A percentile compares a stretch with the other conserved stretches of the same genome.
These are phyloP conservation scores for Hemaris fuciformis DNA, from an alignment of 2,888 invertebrate genomes.

Conservation along the genomic window DNA sequence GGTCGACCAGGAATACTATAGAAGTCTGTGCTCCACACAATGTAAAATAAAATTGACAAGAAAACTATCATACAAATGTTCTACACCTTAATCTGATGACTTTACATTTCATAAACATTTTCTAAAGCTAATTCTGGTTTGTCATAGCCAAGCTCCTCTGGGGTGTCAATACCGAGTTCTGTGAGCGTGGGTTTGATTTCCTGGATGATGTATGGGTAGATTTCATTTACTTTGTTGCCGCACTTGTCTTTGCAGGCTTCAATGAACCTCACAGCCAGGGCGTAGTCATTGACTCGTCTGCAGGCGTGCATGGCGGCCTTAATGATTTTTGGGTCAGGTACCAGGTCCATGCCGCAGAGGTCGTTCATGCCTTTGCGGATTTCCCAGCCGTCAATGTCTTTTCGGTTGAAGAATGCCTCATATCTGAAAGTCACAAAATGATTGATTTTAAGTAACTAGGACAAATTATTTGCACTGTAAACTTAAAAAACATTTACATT, in stretches of 20 bases:
- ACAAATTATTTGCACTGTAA: conserved; percentile 12
- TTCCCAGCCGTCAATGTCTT: conserved; percentile 97
- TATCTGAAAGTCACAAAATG: conserved; percentile 75
- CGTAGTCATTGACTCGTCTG: conserved; percentile 95
- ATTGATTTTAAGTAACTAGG: conserved; percentile 14
- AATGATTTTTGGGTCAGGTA: conserved; percentile 95
- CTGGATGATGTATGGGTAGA: conserved; percentile 93
- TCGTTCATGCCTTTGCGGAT: conserved; percentile 95
- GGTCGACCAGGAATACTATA: conserved; percentile 49
- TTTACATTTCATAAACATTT: conserved; percentile 86
- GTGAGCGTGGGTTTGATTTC: conserved; percentile 95
- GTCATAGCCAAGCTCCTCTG: conserved; percentile 97
- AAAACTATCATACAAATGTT: conserved; percentile 74
- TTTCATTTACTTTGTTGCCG: conserved; percentile 86
- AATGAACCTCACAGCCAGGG: conserved; percentile 94
- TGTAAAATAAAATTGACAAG: conserved; percentile 64
- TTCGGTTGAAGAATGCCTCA: conserved; percentile 91
- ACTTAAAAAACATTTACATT: too few species aligned
- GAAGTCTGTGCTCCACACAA: conserved; percentile 51
- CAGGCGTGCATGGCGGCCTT: conserved; percentile 94
- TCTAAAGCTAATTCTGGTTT: conserved; percentile 96
- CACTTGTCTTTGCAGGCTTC: conserved; percentile 96
- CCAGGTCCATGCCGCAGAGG: conserved; percentile 92
- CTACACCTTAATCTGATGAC: conserved; percentile 63
- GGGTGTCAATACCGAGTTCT: conserved; percentile 96